A percentile compares a stretch with the other conserved stretches of the same genome.
phyloP scores from a whole-genome alignment of 2,797 vertebrate genomes.

The Pangasius mekongensis region DNA sequence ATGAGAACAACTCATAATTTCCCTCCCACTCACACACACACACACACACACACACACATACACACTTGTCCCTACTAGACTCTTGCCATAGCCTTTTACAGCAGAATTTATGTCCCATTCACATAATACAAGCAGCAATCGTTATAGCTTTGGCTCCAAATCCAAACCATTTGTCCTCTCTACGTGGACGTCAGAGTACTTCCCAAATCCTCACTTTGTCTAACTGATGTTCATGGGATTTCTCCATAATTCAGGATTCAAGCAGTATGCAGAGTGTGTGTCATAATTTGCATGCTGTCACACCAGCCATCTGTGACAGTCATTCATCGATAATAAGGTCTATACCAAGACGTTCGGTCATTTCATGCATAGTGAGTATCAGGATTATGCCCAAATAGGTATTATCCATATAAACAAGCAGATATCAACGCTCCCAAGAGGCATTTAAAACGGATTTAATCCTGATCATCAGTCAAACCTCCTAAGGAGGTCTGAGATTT shows the following conservation, averaged over 20 bases:
- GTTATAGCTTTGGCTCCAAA: slow-evolving; percentile 45
- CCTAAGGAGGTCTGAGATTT: background rate
- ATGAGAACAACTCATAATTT: slow-evolving; percentile 56
- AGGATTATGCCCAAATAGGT: background rate
- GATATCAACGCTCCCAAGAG: background rate
- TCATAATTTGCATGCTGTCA: slow-evolving; percentile 35
- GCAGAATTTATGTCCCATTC: slow-evolving; percentile 51
- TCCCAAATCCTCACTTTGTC: slow-evolving; percentile 31
- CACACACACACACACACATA: slow-evolving; percentile 15
- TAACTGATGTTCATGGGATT: slow-evolving; percentile 29
- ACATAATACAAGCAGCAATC: slow-evolving; percentile 48
- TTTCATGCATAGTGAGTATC: background rate
- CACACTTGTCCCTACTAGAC: slow-evolving; percentile 42
- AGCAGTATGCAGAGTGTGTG: slow-evolving; percentile 4
- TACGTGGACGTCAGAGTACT: background rate
- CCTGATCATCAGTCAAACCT: background rate
- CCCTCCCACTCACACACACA: slow-evolving; percentile 10
- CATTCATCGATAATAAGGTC: slow-evolving; percentile 30
- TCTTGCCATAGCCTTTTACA: slow-evolving; percentile 48
- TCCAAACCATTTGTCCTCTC: slow-evolving; percentile 43
- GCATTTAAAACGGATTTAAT: background rate
- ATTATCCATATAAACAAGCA: background rate
- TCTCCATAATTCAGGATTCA: slow-evolving; percentile 28
- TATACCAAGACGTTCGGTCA: slow-evolving; percentile 12
- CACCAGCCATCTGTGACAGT: slow-evolving; percentile 27